Conservation (phyloP, 2,797 vertebrate species). For the Gymnothorax reevesii region DNA sequence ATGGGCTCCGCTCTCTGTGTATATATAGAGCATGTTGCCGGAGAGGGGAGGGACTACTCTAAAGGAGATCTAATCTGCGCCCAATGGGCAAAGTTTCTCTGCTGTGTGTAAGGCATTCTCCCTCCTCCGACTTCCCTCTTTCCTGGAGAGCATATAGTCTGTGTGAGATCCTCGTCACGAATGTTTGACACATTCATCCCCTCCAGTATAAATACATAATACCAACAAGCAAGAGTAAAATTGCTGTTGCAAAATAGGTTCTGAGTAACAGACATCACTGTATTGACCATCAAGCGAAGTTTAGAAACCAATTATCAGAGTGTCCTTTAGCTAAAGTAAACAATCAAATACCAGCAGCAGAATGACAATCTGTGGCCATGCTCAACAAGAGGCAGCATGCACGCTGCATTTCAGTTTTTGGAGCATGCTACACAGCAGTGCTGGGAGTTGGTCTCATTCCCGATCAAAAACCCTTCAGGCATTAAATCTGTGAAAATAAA, state of each 20-base stretch:
- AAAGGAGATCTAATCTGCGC: slow-evolving; percentile 69
- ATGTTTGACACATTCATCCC: neutral
- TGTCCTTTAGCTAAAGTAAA: slow-evolving; percentile 18
- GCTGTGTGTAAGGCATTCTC: slow-evolving; percentile 39
- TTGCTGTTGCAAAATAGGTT: neutral
- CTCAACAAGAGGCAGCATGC: slow-evolving; percentile 3
- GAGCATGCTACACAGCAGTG: neutral
- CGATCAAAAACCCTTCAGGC: neutral
- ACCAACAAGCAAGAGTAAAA: neutral
- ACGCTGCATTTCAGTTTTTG: neutral
- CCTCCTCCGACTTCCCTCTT: neutral
- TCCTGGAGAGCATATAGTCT: slow-evolving; percentile 11
- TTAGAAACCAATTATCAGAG: slow-evolving; percentile 22
- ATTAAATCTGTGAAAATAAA: neutral
- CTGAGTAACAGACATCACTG: neutral
- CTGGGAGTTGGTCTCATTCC: neutral
- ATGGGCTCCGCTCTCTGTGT: slow-evolving; percentile 51
- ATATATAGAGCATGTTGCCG: slow-evolving; percentile 69
- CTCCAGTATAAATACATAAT: neutral
- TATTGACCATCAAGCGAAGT: neutral
- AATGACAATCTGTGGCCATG: neutral
- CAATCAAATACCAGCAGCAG: slow-evolving; percentile 13
- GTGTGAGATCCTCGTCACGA: neutral
- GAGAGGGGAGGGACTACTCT: slow-evolving; percentile 66
- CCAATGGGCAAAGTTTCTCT: slow-evolving; percentile 61